phyloP scores from a whole-genome alignment of 2,888 invertebrate species.

The Caenorhabditis sp. region DNA sequence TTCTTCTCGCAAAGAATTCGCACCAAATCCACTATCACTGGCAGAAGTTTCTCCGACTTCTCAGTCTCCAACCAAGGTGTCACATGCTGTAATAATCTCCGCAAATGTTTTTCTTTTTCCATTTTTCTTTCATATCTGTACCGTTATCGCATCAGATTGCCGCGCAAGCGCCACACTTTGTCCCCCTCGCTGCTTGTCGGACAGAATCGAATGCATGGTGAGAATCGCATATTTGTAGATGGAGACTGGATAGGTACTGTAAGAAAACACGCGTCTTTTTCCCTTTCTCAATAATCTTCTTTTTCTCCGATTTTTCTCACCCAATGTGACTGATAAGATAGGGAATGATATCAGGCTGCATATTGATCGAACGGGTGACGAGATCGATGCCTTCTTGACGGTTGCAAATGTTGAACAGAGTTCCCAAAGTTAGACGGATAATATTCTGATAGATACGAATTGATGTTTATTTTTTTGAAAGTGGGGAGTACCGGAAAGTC shows the following conservation, averaged over 20 bases:
- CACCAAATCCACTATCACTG: slow-evolving; percentile 74
- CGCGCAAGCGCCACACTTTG: slow-evolving; percentile 50
- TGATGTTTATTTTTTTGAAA: too few species aligned
- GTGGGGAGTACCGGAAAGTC: slow-evolving; percentile 44
- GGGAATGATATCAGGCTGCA: slow-evolving; percentile 54
- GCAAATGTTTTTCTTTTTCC: background rate
- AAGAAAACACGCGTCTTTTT: slow-evolving; percentile 7
- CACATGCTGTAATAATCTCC: slow-evolving; percentile 32
- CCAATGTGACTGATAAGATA: slow-evolving; percentile 56
- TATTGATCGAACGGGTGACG: slow-evolving; percentile 42
- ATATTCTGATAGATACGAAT: slow-evolving; percentile 69
- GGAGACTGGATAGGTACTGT: slow-evolving; percentile 64
- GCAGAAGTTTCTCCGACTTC: slow-evolving; percentile 72
- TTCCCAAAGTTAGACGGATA: slow-evolving; percentile 64
- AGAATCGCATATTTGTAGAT: slow-evolving; percentile 75
- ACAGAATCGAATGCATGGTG: slow-evolving; percentile 73
- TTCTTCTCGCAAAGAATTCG: slow-evolving; percentile 68
- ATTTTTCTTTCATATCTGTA: background rate
- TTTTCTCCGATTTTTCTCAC: slow-evolving; percentile 31
- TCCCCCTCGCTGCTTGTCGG: slow-evolving; percentile 58
- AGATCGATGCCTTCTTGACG: slow-evolving; percentile 68
- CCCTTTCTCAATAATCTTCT: background rate
- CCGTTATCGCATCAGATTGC: slow-evolving; percentile 52
- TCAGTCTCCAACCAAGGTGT: slow-evolving; percentile 68
- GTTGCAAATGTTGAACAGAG: slow-evolving; percentile 72